phyloP scores from a whole-genome alignment of 2,888 invertebrate species.

The Bellardia pandia region DNA sequence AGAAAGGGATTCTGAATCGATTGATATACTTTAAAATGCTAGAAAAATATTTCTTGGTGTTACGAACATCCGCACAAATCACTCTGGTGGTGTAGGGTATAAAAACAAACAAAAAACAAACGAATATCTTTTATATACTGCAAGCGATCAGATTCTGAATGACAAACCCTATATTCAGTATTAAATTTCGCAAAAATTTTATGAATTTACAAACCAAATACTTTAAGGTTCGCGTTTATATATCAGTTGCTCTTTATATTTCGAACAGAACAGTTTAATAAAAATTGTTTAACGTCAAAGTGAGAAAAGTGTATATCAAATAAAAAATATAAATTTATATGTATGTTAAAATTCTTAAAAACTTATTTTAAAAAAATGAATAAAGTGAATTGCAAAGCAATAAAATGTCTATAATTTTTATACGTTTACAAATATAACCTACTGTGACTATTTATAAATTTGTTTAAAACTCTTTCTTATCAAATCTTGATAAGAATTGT shows the following conservation, averaged over 20 bases:
- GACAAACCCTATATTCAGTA: constrained; percentile 13
- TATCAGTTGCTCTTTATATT: constrained; percentile 39
- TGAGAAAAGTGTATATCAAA: neutral
- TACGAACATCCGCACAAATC: no score
- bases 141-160: constrained; percentile 58
- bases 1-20: no score
- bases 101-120: neutral
- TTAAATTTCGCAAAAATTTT: constrained; percentile 22
- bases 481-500: neutral
- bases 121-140: neutral
- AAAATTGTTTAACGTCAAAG: neutral
- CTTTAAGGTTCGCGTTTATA: neutral
- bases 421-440: no score
- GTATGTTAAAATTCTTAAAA: constrained; percentile 27
- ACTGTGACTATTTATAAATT: neutral
- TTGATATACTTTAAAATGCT: no score
- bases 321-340: neutral
- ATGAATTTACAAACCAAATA: constrained; percentile 2
- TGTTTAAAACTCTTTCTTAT: neutral
- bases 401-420: no score
- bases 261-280: constrained; percentile 20
- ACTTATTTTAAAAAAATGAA: constrained; percentile 19
- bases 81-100: no score
- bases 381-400: constrained; percentile 17
- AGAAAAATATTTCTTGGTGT: no score